These are phyloP conservation scores for Boulengeromyrus knoepffleri DNA, from an alignment of 2,113 vertebrate species.

Conservation along the genomic window DNA sequence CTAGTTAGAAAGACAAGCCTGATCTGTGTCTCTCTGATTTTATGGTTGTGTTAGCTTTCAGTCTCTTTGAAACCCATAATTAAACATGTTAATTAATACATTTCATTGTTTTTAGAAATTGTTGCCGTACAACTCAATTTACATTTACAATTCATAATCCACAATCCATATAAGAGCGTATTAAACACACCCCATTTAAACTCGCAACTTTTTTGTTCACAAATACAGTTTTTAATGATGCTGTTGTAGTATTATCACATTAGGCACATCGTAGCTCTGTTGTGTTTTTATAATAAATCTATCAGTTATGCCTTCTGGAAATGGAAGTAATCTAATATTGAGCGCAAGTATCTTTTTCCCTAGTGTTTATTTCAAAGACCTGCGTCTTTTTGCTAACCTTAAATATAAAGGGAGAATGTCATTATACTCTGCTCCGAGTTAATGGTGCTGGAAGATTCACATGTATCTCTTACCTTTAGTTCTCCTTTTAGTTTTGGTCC, in stretches of 20 bases:
- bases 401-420: not conserved
- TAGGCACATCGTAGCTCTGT: not conserved
- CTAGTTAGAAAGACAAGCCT: not conserved
- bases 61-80: not conserved
- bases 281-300: not conserved
- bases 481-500: slow-evolving; percentile 72
- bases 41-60: not conserved
- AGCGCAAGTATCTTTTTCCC: not conserved
- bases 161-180: not conserved
- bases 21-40: not conserved
- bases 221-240: not conserved
- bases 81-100: not conserved
- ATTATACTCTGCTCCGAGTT: not conserved
- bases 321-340: not conserved
- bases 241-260: not conserved
- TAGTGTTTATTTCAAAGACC: not conserved
- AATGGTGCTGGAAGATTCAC: not conserved
- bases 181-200: not conserved
- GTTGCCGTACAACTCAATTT: not conserved
- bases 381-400: not conserved
- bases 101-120: not conserved
- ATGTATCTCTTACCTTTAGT: slow-evolving; percentile 55
- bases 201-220: not conserved
- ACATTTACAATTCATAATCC: not conserved
- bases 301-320: not conserved